Base-by-base conservation (phyloP, 1,140 invertebrate species). In the Ditylenchus dipsaci region DNA sequence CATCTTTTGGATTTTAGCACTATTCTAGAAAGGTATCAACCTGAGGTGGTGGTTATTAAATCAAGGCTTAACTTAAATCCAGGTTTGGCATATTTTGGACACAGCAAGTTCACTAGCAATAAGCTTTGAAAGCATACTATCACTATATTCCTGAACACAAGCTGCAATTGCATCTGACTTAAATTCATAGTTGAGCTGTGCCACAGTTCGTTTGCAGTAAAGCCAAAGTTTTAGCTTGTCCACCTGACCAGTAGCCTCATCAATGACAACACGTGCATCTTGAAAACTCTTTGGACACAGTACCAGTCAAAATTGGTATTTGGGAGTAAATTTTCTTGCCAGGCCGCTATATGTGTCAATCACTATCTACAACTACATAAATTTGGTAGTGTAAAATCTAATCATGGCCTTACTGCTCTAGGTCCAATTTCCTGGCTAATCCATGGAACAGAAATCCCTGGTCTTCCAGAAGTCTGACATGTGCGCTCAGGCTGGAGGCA, bases 251-350 rank as follows among this genome's bases (percentile, higher is more conserved):
- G 62, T 63, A 0, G 21, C 19, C 38, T 42, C 7, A 0, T 42
- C 19, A 38, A 63, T 30, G 23, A 63, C 21, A 19, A 63, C 17
- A 26, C n/a, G 15, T 30, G 26, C 62, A 38, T 63, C 62, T 49
- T 21, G 62, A 21, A 33, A n/a, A 63, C 29, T 63, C 62, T 49
- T 63, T 63, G n/a, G 62, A 63, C 42, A 63, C 62, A n/a, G 62
- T 63, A 21, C 62, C 62, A n/a, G 62, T 63, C 62, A 63, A 7
- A 3, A 63, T 29, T 17, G 26, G 38, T 63, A 49, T 49, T 63
- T 63, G 3, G 38, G 38, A 13, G 0, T 63, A 23, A 30, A 63
- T 53, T 53, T 53, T 1, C 15, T 53, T 5, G 15, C 49, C 23
- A 53, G 49, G 8, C 15, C 15, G 8, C 8, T 8, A 53, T 53